Conservation (phyloP, 1,140 invertebrate species). For the Apis laboriosa region DNA sequence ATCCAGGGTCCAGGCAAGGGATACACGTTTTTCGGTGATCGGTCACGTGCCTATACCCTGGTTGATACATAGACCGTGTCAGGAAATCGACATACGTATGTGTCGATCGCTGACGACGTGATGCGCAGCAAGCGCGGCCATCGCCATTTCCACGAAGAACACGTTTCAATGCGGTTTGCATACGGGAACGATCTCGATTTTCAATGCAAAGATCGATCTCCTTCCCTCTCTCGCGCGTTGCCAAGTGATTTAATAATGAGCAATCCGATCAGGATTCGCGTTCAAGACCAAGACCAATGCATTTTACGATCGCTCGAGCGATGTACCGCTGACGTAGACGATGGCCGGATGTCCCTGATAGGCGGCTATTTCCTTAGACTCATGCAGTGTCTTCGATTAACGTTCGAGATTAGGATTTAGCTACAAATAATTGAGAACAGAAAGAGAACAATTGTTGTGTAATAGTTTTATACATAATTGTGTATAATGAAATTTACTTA, state of each 20-base stretch:
- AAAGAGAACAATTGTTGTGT: not conserved
- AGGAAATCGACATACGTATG: constrained; percentile 33
- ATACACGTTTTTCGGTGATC: constrained; percentile 43
- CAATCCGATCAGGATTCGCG: constrained; percentile 19
- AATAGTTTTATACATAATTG: too few species aligned
- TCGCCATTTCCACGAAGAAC: constrained; percentile 31
- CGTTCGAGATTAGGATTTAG: not conserved
- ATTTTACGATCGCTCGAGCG: constrained; percentile 36
- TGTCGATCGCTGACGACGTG: not conserved
- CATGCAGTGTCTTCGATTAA: not conserved
- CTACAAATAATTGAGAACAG: not conserved
- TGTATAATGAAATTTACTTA: too few species aligned
- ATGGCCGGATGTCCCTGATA: not conserved
- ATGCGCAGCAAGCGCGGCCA: constrained; percentile 23
- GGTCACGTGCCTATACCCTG: constrained; percentile 19
- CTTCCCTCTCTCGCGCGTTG: not conserved
- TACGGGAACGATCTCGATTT: constrained; percentile 48
- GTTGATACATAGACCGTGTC: constrained; percentile 36
- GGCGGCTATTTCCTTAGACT: not conserved
- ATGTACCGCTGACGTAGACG: constrained; percentile 21
- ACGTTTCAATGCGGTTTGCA: constrained; percentile 40
- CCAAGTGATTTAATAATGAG: constrained; percentile 49
- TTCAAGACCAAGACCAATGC: constrained; percentile 32
- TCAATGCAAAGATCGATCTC: constrained; percentile 31
- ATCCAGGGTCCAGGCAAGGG: not conserved